phyloP scores from a whole-genome alignment of 2,888 invertebrate genomes.

The Oegoconia quadripuncta region DNA sequence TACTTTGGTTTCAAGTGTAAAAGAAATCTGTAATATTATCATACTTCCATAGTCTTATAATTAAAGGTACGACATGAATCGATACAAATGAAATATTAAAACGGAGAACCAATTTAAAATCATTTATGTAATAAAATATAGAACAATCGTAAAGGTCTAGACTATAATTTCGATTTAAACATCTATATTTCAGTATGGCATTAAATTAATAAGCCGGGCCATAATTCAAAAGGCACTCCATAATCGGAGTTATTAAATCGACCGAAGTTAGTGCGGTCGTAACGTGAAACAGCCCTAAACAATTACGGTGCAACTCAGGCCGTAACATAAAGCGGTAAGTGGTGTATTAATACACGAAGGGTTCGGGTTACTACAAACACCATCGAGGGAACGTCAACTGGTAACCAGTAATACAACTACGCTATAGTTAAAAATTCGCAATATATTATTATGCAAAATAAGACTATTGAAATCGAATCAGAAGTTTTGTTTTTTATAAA shows the following conservation, averaged over 20 bases:
- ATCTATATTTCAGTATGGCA: not conserved
- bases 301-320: conserved; percentile 54
- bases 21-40: too few species aligned
- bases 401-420: too few species aligned
- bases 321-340: conserved; percentile 60
- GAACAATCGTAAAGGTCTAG: not conserved
- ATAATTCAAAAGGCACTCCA: conserved; percentile 16
- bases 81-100: too few species aligned
- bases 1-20: too few species aligned
- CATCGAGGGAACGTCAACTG: not conserved
- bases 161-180: not conserved
- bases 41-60: too few species aligned
- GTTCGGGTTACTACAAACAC: conserved; percentile 33
- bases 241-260: conserved; percentile 37
- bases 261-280: conserved; percentile 45
- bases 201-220: conserved; percentile 7
- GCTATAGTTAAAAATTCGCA: too few species aligned
- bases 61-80: too few species aligned
- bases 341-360: conserved; percentile 45
- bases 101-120: too few species aligned
- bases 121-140: not conserved
- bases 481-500: too few species aligned
- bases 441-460: too few species aligned
- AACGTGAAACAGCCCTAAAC: conserved; percentile 65
- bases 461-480: too few species aligned